Evolutionary conservation across 2,797 vertebrate genomes (phyloP).

Genomic region (Crenuchus spilurus): DNA sequence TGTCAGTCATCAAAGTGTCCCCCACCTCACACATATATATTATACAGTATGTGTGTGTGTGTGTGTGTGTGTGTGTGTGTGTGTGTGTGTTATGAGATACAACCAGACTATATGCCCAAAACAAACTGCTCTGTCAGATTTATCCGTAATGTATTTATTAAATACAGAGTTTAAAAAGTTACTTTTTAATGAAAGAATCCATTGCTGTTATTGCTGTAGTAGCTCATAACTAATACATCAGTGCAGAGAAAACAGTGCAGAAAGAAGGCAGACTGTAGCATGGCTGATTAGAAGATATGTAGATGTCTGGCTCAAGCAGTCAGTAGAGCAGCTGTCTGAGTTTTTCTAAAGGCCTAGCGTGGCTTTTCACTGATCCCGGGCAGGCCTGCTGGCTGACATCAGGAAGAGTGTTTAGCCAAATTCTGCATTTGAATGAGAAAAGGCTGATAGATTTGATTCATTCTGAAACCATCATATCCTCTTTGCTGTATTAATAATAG

Average conservation of each 20-base stretch:
- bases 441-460: constrained; percentile 7
- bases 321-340: constrained; percentile 45
- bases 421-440: constrained; percentile 37
- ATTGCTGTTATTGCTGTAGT: too few species aligned
- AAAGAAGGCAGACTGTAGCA: constrained; percentile 8
- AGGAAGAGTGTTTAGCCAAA: constrained; percentile 26
- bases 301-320: constrained; percentile 32
- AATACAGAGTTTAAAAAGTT: too few species aligned
- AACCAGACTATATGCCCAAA: too few species aligned
- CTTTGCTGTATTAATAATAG: background rate
- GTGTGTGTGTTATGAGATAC: too few species aligned
- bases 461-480: background rate
- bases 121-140: too few species aligned
- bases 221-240: background rate
- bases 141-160: too few species aligned
- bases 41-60: too few species aligned
- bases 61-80: too few species aligned
- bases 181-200: too few species aligned
- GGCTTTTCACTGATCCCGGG: constrained; percentile 45
- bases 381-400: constrained; percentile 42
- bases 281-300: constrained; percentile 31
- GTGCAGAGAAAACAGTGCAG: background rate
- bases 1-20: too few species aligned
- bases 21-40: too few species aligned
- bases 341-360: constrained; percentile 35